Conservation (phyloP, 2,888 invertebrate genomes). For the Stenodema calcarata region DNA sequence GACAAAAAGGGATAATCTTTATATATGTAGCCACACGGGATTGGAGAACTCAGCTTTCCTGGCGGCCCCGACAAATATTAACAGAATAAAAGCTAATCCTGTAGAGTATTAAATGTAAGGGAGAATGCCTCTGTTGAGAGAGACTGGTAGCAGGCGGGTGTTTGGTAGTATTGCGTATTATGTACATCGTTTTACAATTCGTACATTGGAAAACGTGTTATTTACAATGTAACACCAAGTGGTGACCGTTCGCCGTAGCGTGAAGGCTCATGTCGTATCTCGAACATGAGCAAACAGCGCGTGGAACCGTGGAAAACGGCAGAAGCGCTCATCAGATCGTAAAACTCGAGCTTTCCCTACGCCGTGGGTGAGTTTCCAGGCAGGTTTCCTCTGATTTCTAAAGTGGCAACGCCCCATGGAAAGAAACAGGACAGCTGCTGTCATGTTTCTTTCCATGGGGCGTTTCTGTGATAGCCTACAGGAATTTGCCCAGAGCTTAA, state of each 20-base stretch:
- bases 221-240: no score
- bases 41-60: background rate
- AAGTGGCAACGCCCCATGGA: no score
- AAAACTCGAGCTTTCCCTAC: background rate
- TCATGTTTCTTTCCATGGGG: no score
- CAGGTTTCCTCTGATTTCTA: no score
- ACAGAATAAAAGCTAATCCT: background rate
- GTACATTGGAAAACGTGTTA: no score
- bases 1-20: slow-evolving; percentile 46
- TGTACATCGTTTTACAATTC: no score
- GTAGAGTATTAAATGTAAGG: background rate
- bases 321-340: background rate
- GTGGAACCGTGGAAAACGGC: background rate
- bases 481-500: no score
- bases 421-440: no score
- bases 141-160: background rate
- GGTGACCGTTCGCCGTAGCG: no score
- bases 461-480: no score
- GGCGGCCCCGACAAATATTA: slow-evolving; percentile 1
- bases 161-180: no score
- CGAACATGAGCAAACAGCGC: background rate
- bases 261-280: background rate
- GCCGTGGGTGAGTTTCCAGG: background rate
- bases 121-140: background rate
- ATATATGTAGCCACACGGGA: slow-evolving; percentile 26